Conservation (phyloP, 2,888 invertebrate species). For the Anaspis maculata region DNA sequence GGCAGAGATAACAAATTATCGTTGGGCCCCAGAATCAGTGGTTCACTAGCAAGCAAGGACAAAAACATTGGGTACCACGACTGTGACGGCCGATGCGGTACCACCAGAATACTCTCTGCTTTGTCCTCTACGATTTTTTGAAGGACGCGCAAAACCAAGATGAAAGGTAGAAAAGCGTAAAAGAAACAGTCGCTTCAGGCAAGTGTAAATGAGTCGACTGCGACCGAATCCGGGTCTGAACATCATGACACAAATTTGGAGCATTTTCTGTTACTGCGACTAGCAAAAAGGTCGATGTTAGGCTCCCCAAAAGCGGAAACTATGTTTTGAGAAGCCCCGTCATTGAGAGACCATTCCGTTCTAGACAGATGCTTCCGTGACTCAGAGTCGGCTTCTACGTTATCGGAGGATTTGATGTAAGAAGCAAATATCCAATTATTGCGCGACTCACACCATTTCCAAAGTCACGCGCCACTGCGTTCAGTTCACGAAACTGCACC, state of each 20-base stretch:
- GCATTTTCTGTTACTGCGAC: neutral
- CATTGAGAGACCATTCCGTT: neutral
- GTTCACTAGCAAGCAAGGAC: neutral
- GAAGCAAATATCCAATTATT: neutral
- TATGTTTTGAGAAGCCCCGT: neutral
- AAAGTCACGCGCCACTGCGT: neutral
- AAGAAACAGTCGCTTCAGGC: neutral
- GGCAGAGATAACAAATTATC: neutral
- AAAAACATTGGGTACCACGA: neutral
- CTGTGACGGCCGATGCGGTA: neutral
- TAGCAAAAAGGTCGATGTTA: neutral
- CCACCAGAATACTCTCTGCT: neutral
- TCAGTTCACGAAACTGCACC: neutral
- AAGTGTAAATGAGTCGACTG: neutral
- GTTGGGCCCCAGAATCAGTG: neutral
- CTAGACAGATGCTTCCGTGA: neutral
- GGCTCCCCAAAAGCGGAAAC: neutral
- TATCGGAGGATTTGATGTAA: neutral
- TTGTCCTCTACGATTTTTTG: neutral
- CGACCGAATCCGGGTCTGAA: neutral
- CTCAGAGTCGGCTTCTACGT: neutral
- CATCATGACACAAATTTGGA: neutral
- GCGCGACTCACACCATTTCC: neutral
- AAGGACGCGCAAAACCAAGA: neutral
- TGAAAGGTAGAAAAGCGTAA: neutral